Percentiles rank a stretch among this genome's conserved stretches.
Conservation (phyloP, 2,797 vertebrate genomes). For the Lateolabrax maculatus region DNA sequence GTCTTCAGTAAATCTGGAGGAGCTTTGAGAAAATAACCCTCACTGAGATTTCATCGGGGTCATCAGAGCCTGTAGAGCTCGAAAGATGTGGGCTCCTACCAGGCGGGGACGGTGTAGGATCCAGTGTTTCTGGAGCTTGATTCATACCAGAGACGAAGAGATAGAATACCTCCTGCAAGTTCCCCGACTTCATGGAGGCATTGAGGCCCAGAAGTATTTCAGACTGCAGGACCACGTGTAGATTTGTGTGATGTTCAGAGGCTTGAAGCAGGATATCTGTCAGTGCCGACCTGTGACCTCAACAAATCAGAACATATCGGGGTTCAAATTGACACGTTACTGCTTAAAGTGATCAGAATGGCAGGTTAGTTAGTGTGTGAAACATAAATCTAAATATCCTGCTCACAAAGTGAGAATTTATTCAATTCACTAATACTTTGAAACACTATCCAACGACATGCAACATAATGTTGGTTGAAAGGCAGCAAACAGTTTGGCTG, state of each 20-base stretch:
- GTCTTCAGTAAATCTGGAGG: not conserved
- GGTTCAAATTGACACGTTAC: not conserved
- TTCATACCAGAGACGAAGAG: not conserved
- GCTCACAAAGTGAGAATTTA: too few relatives aligned
- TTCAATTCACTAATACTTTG: too few relatives aligned
- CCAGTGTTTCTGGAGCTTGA: not conserved
- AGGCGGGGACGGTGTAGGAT: not conserved
- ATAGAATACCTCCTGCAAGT: not conserved
- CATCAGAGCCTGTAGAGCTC: not conserved
- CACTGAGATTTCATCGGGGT: not conserved
- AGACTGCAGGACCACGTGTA: not conserved
- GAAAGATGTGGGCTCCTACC: not conserved
- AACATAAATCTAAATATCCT: not conserved
- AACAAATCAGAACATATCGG: too few relatives aligned
- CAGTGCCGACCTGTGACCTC: too few relatives aligned
- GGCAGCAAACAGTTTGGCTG: too few relatives aligned
- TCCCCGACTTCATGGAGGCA: not conserved
- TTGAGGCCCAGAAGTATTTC: too few relatives aligned
- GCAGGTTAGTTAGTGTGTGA: not conserved
- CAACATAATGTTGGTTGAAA: too few relatives aligned
- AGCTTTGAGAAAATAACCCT: not conserved
- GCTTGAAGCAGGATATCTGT: not conserved
- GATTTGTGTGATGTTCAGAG: not conserved
- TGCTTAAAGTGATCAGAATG: not conserved
- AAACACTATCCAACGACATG: too few relatives aligned